Base-by-base conservation (phyloP, 2,888 invertebrate genomes). In the Acanthosepion esculentum region DNA sequence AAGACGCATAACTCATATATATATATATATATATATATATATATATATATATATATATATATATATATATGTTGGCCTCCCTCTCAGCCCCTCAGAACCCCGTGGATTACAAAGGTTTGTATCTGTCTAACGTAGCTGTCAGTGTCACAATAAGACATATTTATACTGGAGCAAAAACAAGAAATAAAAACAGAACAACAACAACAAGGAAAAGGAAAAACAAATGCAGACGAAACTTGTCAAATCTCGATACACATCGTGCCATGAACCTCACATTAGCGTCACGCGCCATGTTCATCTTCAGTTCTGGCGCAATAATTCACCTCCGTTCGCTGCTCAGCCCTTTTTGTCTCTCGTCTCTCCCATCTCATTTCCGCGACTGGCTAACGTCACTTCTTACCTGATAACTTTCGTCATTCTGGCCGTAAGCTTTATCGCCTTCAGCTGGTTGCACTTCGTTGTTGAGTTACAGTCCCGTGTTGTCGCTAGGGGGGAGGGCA, bases 121-220 rank as follows among this genome's bases (percentile, higher is more conserved):
- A n/a, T n/a, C n/a, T 78, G 78, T 78, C 78, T 33, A 78, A 78
- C 78, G n/a, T 78, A n/a, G 78, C 78, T 78, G 78, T 78, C 78
- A 78, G 78, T n/a, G 78, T 78, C 78, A 78, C n/a, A n/a, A n/a
- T n/a, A 78, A 78, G 78, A 78, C 78, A 78, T 78, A 78, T 78
- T 78, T 78, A 78, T 12, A 33, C 18, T 33, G 78, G 78, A 78
- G 12, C 23, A 5, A n/a, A 78, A 78, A 78, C 78, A 78, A 78
- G 78, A 41, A 41, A 41, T 41, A 41, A 41, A 41, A 41, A 41
- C 41, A 41, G 41, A 41, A 41, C 41, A 41, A 41, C 41, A 41
- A 41, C 41, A 41, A 41, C 41, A 41, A 41, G 41, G 3, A 41
- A 41, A 41, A 41, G 41, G 41, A 41, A 41, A 41, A 41, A 41